A percentile compares a stretch with the other conserved stretches of the same genome.
These are phyloP conservation scores for Loris lydekkerianus DNA, from an alignment of 2,797 vertebrate genomes.

Conservation along the genomic window DNA sequence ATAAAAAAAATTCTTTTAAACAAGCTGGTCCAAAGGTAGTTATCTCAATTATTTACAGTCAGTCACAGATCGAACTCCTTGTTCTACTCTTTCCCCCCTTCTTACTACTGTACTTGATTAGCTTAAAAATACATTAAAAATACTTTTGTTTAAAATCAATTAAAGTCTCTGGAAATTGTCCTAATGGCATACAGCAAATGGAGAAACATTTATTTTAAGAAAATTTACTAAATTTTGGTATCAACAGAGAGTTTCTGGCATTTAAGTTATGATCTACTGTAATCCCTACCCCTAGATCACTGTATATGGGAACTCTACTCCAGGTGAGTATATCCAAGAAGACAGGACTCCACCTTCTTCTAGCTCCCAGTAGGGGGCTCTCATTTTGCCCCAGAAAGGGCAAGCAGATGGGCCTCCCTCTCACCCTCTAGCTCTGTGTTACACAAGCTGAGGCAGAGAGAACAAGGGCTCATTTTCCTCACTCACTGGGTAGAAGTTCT, in stretches of 20 bases:
- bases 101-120: too few relatives aligned
- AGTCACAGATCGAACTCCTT: too few relatives aligned
- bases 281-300: not conserved
- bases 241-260: not conserved
- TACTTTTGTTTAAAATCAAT: not conserved
- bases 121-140: not conserved
- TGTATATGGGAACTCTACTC: not conserved
- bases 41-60: too few relatives aligned
- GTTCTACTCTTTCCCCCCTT: too few relatives aligned
- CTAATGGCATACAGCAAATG: not conserved
- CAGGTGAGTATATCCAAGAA: not conserved
- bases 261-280: not conserved
- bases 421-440: not conserved
- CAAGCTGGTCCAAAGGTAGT: too few relatives aligned
- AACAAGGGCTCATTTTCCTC: not conserved
- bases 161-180: not conserved
- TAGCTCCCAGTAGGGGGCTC: not conserved
- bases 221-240: not conserved
- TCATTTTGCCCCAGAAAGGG: not conserved
- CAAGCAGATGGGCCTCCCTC: not conserved
- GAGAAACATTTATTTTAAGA: not conserved
- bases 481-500: not conserved
- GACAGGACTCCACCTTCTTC: not conserved
- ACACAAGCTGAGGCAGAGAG: not conserved
- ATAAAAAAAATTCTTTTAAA: too few relatives aligned